Percentiles rank a stretch among this genome's conserved stretches.
These are phyloP conservation scores for Mimumesa dahlbomi DNA, from an alignment of 2,888 invertebrate genomes.

Conservation along the genomic window DNA sequence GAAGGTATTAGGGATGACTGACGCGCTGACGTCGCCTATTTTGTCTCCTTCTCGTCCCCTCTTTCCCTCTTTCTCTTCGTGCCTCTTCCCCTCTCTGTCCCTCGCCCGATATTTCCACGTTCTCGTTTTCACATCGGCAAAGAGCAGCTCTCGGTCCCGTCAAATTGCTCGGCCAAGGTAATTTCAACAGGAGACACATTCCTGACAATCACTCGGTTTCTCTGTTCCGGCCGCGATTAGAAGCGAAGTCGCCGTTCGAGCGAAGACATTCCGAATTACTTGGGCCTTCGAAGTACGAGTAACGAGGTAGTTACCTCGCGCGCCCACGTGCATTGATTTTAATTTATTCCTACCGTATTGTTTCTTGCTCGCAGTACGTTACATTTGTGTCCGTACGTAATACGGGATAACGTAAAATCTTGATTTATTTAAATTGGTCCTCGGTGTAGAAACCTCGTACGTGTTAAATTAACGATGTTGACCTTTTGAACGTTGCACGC, in stretches of 20 bases:
- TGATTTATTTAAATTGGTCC: too few species aligned
- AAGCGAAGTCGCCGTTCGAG: slow-evolving; percentile 13
- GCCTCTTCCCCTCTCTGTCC: slow-evolving; percentile 45
- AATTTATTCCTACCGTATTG: too few species aligned
- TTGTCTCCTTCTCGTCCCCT: slow-evolving; percentile 52
- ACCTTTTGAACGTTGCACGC: too few species aligned
- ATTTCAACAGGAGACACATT: slow-evolving; percentile 61
- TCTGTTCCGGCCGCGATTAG: slow-evolving; percentile 17
- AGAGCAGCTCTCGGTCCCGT: slow-evolving; percentile 52
- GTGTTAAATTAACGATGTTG: too few species aligned
- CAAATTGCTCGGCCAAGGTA: slow-evolving; percentile 68
- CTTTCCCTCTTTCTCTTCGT: slow-evolving; percentile 10
- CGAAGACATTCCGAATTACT: slow-evolving; percentile 19
- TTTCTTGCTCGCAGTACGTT: too few species aligned
- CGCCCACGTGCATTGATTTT: too few species aligned
- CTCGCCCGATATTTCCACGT: slow-evolving; percentile 51
- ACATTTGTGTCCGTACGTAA: too few species aligned
- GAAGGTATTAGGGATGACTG: slow-evolving; percentile 77
- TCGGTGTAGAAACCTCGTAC: too few species aligned
- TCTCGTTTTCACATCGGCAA: slow-evolving; percentile 58
- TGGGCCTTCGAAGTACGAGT: slow-evolving; percentile 33
- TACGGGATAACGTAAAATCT: too few species aligned
- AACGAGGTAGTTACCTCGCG: too few species aligned
- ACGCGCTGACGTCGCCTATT: slow-evolving; percentile 74
- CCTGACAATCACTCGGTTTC: slow-evolving; percentile 48